Evolutionary conservation across 2,113 vertebrate species (phyloP).

Genomic region (Nyctereutes procyonoides): DNA sequence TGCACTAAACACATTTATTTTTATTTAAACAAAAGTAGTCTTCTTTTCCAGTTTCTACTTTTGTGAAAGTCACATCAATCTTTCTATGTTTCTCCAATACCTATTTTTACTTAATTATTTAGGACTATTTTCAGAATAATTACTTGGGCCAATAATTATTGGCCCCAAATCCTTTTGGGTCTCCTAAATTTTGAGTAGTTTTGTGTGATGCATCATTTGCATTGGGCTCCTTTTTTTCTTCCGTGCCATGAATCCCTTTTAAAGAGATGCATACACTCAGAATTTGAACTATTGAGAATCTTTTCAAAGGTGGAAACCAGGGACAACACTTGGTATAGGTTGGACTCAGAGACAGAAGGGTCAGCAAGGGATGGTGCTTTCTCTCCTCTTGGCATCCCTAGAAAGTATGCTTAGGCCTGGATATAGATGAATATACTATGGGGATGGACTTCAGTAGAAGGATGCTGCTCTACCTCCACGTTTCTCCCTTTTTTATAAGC

Average conservation of each 20-base stretch:
- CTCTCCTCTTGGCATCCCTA: not conserved
- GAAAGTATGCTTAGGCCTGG: not conserved
- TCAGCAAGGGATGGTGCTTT: not conserved
- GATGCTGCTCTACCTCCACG: fast-evolving
- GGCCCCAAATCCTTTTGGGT: too few relatives aligned
- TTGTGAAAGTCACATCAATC: not conserved
- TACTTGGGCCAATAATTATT: not conserved
- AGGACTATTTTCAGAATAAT: not conserved
- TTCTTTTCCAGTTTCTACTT: not conserved
- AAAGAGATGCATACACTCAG: not conserved
- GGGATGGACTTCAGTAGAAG: not conserved
- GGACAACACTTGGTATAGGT: not conserved
- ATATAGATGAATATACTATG: not conserved
- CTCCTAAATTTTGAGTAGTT: not conserved
- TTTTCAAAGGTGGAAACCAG: not conserved
- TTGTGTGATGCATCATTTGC: not conserved
- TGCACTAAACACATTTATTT: not conserved
- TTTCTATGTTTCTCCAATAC: not conserved
- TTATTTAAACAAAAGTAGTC: not conserved
- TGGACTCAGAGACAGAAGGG: not conserved
- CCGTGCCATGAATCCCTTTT: not conserved
- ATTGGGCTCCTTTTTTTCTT: not conserved
- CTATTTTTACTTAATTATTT: not conserved
- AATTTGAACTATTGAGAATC: not conserved
- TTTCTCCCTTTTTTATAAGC: not conserved